A percentile compares a stretch with the other conserved stretches of the same genome.
phyloP scores from a whole-genome alignment of 2,797 vertebrate species.

The Fringilla coelebs region DNA sequence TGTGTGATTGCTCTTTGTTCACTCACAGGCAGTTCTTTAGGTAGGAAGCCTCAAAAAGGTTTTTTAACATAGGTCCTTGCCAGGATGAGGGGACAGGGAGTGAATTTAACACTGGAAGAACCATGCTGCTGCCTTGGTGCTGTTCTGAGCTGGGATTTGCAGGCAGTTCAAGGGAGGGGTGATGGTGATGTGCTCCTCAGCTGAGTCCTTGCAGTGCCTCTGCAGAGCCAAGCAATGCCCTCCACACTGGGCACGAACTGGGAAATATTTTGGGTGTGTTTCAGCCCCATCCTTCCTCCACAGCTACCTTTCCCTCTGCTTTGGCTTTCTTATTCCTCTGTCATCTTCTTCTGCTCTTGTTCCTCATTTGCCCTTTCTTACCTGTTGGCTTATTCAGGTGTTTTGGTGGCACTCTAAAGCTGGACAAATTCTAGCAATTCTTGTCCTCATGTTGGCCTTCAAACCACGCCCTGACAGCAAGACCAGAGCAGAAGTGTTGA shows the following conservation, averaged over 20 bases:
- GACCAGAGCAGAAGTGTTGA: not conserved
- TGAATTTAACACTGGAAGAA: not conserved
- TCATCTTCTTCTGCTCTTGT: not conserved
- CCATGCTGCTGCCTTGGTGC: not conserved
- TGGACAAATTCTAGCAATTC: not conserved
- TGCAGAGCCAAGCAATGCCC: not conserved
- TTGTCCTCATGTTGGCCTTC: not conserved
- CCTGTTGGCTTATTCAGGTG: not conserved
- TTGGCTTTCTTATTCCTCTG: not conserved
- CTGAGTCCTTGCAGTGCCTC: not conserved
- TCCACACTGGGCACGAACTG: not conserved
- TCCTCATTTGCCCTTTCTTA: not conserved
- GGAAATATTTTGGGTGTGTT: not conserved
- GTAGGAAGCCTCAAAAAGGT: not conserved
- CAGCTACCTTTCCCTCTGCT: not conserved
- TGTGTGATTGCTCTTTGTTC: not conserved
- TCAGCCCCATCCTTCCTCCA: not conserved
- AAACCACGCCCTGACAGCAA: not conserved
- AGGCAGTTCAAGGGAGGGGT: not conserved
- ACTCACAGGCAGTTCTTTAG: not conserved
- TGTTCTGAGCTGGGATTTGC: not conserved
- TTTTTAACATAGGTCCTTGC: not conserved
- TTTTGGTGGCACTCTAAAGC: not conserved
- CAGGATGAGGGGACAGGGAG: not conserved
- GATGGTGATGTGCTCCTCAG: not conserved